These are phyloP conservation scores for Teleiodes luculella DNA, from an alignment of 2,888 invertebrate genomes.

Conservation along the genomic window DNA sequence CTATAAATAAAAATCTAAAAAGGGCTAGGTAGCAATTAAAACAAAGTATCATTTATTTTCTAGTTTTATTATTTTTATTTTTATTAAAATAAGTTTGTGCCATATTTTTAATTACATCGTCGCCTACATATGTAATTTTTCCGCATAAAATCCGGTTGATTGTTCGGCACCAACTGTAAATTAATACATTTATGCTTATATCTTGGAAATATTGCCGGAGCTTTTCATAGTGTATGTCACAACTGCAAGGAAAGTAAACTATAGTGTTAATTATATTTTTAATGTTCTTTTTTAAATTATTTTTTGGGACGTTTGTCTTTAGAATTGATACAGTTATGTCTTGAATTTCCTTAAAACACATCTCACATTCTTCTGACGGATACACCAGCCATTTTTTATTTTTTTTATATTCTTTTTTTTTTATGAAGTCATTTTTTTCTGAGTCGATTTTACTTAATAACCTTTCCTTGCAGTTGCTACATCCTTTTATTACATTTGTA, in stretches of 20 bases:
- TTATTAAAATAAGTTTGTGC: conserved; percentile 12
- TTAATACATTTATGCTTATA: neutral
- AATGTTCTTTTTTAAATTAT: neutral
- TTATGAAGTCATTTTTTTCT: neutral
- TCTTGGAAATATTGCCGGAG: neutral
- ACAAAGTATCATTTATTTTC: no score
- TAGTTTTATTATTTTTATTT: conserved; percentile 8
- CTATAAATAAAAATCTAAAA: no score
- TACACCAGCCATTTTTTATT: neutral
- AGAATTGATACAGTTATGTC: neutral
- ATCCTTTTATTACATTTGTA: conserved; percentile 18
- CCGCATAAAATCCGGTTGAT: neutral
- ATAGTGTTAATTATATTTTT: neutral
- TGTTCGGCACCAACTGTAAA: neutral
- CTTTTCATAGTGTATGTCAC: neutral
- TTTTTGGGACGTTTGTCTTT: neutral
- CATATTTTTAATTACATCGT: conserved; percentile 8
- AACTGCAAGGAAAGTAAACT: neutral
- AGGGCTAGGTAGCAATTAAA: no score
- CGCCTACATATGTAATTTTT: neutral
- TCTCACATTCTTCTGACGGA: neutral
- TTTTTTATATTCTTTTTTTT: conserved; percentile 3
- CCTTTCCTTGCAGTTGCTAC: conserved; percentile 14
- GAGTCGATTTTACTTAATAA: neutral
- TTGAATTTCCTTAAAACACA: neutral